Evolutionary conservation across 2,113 vertebrate genomes (phyloP).

Genomic region (Catharus minimus): DNA sequence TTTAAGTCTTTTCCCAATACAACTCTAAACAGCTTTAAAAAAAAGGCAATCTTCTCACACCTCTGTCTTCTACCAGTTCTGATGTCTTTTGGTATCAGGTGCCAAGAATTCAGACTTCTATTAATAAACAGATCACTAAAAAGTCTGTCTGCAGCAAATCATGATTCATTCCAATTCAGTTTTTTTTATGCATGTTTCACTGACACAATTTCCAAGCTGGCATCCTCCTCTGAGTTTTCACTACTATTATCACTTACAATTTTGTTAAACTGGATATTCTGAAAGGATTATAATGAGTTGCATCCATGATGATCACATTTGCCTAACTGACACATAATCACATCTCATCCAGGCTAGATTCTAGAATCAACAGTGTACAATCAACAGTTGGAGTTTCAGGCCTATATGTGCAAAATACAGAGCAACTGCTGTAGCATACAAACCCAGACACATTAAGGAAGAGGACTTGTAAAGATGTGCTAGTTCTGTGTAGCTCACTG

Average conservation of each 20-base stretch:
- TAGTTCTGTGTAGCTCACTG: background rate
- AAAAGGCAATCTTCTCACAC: background rate
- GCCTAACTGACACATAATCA: background rate
- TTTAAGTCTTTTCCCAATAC: background rate
- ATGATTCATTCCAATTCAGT: background rate
- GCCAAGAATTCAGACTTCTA: background rate
- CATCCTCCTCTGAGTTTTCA: background rate
- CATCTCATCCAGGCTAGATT: background rate
- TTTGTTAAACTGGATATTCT: background rate
- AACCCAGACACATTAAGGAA: background rate
- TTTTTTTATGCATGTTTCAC: background rate
- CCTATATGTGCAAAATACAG: background rate
- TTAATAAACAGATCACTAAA: background rate
- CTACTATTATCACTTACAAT: background rate
- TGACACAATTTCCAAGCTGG: background rate
- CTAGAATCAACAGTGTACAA: background rate
- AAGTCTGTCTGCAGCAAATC: background rate
- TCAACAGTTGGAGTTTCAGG: background rate
- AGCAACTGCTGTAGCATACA: background rate
- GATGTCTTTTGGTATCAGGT: background rate
- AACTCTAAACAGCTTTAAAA: background rate
- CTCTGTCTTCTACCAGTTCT: background rate
- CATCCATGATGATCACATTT: background rate
- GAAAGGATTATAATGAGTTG: background rate
- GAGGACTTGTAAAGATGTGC: background rate